Percentiles rank a stretch among this genome's conserved stretches.
Evolutionary conservation across 1,140 invertebrate species (phyloP).

Genomic region (Mamestra configurata): DNA sequence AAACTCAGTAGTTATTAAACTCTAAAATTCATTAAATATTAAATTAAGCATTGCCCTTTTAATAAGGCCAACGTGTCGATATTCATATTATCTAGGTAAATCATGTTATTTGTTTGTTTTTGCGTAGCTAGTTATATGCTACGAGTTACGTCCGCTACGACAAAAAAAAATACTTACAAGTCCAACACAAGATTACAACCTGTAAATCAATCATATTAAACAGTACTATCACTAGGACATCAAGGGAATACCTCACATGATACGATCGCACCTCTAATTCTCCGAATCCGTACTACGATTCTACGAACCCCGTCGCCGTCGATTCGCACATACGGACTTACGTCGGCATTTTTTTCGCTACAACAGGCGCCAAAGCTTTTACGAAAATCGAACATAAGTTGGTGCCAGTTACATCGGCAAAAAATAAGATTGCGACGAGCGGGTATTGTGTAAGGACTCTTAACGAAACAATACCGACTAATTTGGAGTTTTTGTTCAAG

Average conservation of each 20-base stretch:
- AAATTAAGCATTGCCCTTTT: too few relatives aligned
- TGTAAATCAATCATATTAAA: neutral
- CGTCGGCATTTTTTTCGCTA: constrained; percentile 69
- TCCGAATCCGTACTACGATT: constrained; percentile 71
- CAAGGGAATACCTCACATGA: constrained; percentile 48
- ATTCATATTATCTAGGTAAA: too few relatives aligned
- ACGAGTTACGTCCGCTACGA: too few relatives aligned
- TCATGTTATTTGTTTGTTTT: too few relatives aligned
- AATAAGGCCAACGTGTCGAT: too few relatives aligned
- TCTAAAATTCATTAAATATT: too few relatives aligned
- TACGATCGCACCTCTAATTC: constrained; percentile 66
- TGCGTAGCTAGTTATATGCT: too few relatives aligned
- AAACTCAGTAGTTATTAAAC: too few relatives aligned
- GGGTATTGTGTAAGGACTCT: constrained; percentile 69
- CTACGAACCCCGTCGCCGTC: constrained; percentile 65
- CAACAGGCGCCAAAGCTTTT: constrained; percentile 82
- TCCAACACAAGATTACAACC: neutral
- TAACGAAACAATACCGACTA: constrained; percentile 78
- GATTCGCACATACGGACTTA: constrained; percentile 74
- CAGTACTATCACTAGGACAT: neutral
- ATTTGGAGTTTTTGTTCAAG: constrained; percentile 67
- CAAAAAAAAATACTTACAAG: neutral
- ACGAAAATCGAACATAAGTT: constrained; percentile 56
- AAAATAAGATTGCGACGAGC: constrained; percentile 71
- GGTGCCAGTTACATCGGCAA: constrained; percentile 56